Conservation (phyloP, 2,797 vertebrate genomes). For the Cyclopterus lumpus region DNA sequence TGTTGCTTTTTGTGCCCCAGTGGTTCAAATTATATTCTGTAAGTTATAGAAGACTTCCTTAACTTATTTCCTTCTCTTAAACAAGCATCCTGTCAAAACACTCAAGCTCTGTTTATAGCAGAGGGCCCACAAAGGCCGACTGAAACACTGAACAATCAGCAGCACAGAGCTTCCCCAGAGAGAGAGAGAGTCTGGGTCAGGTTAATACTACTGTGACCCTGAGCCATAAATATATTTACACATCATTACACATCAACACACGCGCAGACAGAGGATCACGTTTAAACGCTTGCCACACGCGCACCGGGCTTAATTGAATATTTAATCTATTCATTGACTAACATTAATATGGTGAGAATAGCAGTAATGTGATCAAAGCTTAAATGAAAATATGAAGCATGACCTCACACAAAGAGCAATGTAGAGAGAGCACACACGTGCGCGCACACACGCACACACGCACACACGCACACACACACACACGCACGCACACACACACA, state of each 20-base stretch:
- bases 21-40: not conserved
- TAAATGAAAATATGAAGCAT: slow-evolving; percentile 69
- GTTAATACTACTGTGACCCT: slow-evolving; percentile 81
- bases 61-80: not conserved
- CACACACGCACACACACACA: slow-evolving; percentile 25
- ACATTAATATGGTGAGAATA: slow-evolving; percentile 68
- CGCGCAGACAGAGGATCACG: slow-evolving; percentile 47
- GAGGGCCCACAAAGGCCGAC: slow-evolving; percentile 41
- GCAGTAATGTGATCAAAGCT: slow-evolving; percentile 67
- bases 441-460: slow-evolving; percentile 24
- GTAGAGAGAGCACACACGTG: slow-evolving; percentile 29
- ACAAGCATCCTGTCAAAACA: slow-evolving; percentile 35
- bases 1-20: not conserved
- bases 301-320: slow-evolving; percentile 67
- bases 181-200: slow-evolving; percentile 64
- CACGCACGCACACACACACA: slow-evolving; percentile 31
- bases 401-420: slow-evolving; percentile 50
- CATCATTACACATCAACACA: slow-evolving; percentile 80
- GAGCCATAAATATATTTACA: slow-evolving; percentile 85
- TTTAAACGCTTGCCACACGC: slow-evolving; percentile 40
- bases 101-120: slow-evolving; percentile 14
- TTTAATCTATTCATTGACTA: slow-evolving; percentile 76
- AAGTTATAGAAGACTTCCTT: slow-evolving; percentile 13
- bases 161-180: slow-evolving; percentile 55
- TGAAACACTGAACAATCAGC: slow-evolving; percentile 63